A percentile compares a stretch with the other conserved stretches of the same genome.
Evolutionary conservation across 2,888 invertebrate species (phyloP).

Genomic region (Erynnis tages): DNA sequence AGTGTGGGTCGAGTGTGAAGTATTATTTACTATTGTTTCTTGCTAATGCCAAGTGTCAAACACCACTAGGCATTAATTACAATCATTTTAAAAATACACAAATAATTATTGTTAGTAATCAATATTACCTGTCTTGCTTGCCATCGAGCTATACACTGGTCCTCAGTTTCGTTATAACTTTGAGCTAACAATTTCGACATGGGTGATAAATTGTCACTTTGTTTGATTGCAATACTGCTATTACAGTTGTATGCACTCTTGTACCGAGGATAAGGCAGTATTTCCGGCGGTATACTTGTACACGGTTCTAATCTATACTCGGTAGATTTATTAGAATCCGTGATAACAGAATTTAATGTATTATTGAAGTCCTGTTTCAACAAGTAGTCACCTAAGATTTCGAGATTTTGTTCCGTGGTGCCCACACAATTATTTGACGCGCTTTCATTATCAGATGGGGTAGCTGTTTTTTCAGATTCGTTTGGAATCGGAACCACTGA

Average conservation of each 20-base stretch:
- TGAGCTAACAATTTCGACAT: constrained; percentile 50
- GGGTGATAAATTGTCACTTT: constrained; percentile 38
- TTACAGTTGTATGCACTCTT: constrained; percentile 49
- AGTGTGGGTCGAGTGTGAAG: no score
- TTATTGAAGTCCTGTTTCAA: constrained; percentile 62
- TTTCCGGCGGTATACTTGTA: constrained; percentile 47
- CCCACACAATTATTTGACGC: constrained; percentile 44
- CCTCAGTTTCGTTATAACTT: constrained; percentile 55
- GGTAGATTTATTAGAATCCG: constrained; percentile 49
- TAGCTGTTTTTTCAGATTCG: constrained; percentile 40
- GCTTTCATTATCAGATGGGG: constrained; percentile 45
- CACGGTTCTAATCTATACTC: no score
- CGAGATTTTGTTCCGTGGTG: constrained; percentile 61
- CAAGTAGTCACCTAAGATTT: constrained; percentile 64
- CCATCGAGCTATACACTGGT: constrained; percentile 79
- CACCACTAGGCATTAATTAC: no score
- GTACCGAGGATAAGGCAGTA: constrained; percentile 57
- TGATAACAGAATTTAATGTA: constrained; percentile 53
- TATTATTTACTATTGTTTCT: no score
- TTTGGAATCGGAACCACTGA: constrained; percentile 27
- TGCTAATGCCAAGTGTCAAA: no score
- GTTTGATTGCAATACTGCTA: constrained; percentile 37
- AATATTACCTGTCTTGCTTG: constrained; percentile 82
- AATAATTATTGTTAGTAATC: neutral
- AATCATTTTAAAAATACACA: neutral